phyloP scores from a whole-genome alignment of 2,113 vertebrate genomes.

The Rousettus leschenaultii region DNA sequence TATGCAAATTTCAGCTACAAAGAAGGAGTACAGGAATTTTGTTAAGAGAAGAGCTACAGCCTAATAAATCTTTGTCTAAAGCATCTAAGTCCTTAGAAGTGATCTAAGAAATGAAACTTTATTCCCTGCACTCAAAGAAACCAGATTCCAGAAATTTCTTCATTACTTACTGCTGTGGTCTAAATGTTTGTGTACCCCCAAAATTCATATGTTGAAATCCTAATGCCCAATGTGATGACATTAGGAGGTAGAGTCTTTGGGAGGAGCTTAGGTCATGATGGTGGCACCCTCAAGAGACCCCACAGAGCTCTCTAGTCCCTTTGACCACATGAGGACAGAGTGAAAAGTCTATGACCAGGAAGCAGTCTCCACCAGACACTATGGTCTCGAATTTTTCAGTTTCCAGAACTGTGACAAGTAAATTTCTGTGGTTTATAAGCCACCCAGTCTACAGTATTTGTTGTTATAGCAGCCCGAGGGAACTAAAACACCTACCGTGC shows the following conservation, averaged over 20 bases:
- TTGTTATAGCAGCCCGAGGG: neutral
- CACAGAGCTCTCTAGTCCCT: neutral
- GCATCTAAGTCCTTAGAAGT: neutral
- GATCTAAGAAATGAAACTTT: neutral
- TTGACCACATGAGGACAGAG: neutral
- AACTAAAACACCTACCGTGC: neutral
- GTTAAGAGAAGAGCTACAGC: neutral
- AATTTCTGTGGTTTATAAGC: neutral
- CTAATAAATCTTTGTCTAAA: slow-evolving; percentile 16
- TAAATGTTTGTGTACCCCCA: neutral
- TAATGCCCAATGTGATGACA: neutral
- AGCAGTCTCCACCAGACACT: neutral
- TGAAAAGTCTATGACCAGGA: neutral
- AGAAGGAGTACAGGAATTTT: neutral
- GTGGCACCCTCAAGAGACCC: neutral
- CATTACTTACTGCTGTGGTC: neutral
- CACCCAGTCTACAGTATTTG: neutral
- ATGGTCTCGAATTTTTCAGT: neutral
- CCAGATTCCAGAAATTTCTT: neutral
- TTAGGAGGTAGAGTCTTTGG: neutral
- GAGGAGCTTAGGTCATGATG: neutral
- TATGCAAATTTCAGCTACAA: neutral
- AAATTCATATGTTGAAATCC: neutral
- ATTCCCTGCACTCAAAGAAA: neutral
- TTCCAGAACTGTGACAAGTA: neutral